Evolutionary conservation across 2,113 vertebrate species (phyloP).

Genomic region (Aptenodytes patagonicus): DNA sequence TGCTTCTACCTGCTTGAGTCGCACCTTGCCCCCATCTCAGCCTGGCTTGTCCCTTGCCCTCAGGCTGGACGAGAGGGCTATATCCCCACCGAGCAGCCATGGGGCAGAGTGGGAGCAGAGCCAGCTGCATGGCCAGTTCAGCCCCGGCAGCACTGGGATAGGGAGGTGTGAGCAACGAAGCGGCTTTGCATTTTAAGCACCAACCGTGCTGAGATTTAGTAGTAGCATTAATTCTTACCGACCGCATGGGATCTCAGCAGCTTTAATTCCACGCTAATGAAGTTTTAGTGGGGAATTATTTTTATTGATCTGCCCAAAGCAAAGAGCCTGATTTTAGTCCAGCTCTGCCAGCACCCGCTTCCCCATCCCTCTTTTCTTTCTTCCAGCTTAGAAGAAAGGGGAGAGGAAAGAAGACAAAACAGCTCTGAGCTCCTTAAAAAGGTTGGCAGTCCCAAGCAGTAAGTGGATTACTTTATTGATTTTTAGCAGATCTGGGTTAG

Average conservation of each 20-base stretch:
- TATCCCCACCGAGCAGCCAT: background rate
- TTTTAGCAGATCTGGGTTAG: constrained; percentile 68
- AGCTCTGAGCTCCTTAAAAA: constrained; percentile 57
- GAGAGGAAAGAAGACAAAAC: constrained; percentile 48
- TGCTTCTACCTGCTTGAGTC: background rate
- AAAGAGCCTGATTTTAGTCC: constrained; percentile 38
- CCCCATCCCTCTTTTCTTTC: background rate
- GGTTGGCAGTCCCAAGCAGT: constrained; percentile 47
- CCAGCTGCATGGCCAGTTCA: background rate
- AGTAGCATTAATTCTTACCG: background rate
- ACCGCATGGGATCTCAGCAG: background rate
- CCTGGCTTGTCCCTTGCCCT: background rate
- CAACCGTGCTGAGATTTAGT: background rate
- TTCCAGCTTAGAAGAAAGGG: background rate
- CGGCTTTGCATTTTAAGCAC: background rate
- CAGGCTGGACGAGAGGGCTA: background rate
- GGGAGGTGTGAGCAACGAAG: background rate
- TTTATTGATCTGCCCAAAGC: constrained; percentile 53
- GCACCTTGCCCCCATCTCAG: background rate
- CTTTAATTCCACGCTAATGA: constrained; percentile 59
- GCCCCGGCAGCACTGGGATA: background rate
- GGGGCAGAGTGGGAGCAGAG: background rate
- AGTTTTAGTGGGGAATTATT: constrained; percentile 60
- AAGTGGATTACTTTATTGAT: constrained; percentile 71
- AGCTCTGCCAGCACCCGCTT: background rate